These are phyloP conservation scores for Cyanocitta stelleri DNA, from an alignment of 2,113 vertebrate species.

Conservation along the genomic window DNA sequence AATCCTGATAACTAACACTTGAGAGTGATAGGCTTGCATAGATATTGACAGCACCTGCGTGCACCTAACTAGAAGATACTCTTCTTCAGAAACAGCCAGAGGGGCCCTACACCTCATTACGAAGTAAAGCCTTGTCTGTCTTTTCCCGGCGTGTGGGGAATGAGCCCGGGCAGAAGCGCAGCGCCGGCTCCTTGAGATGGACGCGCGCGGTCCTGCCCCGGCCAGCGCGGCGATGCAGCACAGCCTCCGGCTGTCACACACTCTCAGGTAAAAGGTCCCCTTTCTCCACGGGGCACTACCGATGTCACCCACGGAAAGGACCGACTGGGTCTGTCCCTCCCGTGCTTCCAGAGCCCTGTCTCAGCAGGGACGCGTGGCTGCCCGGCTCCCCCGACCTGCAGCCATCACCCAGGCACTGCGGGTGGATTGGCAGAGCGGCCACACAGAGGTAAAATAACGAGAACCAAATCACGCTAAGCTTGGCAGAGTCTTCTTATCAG, in stretches of 20 bases:
- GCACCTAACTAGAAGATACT: neutral
- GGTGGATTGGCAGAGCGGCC: neutral
- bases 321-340: neutral
- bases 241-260: neutral
- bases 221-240: accelerated
- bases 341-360: neutral
- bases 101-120: accelerated
- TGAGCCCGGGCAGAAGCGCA: neutral
- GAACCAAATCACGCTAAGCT: neutral
- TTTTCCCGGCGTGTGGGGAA: accelerated
- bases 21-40: neutral
- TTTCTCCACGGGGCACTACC: accelerated
- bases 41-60: neutral
- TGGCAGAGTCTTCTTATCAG: neutral
- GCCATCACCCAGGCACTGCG: neutral
- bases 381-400: neutral
- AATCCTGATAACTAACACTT: neutral
- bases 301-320: neutral
- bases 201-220: neutral
- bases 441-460: neutral
- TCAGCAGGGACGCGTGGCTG: neutral
- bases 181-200: accelerated
- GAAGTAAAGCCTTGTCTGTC: neutral
- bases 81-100: neutral
- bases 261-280: neutral